These are phyloP conservation scores for Microtus oregoni DNA, from an alignment of 2,113 vertebrate genomes.

Conservation along the genomic window DNA sequence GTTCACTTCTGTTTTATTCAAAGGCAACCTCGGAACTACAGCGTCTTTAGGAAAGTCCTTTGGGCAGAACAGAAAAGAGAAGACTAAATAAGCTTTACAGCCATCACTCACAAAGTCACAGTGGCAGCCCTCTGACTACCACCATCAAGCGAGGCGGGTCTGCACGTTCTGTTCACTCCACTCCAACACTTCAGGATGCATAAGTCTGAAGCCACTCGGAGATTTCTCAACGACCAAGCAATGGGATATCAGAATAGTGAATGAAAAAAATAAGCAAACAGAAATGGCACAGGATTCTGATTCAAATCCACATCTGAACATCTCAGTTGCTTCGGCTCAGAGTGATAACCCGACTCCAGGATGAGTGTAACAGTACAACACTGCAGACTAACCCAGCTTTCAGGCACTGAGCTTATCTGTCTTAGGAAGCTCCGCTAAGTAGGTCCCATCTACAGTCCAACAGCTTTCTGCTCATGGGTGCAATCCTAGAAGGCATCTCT, in stretches of 20 bases:
- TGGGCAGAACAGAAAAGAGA: constrained; percentile 20
- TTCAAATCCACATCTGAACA: background rate
- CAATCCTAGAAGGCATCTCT: background rate
- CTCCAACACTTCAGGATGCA: background rate
- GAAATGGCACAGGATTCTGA: background rate
- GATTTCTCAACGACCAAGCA: background rate
- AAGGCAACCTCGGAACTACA: constrained; percentile 63
- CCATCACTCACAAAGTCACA: background rate
- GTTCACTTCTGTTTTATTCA: constrained; percentile 69
- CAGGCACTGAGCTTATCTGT: background rate
- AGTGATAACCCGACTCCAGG: background rate
- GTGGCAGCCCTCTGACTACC: background rate
- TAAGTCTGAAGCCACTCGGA: background rate
- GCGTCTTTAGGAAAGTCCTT: constrained; percentile 77
- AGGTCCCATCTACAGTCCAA: background rate
- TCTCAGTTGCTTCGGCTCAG: background rate
- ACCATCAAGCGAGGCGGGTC: background rate
- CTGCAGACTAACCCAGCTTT: background rate
- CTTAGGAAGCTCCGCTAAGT: background rate
- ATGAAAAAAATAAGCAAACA: background rate
- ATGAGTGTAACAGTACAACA: background rate
- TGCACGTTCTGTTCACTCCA: background rate
- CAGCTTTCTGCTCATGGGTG: background rate
- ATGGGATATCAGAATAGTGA: background rate
- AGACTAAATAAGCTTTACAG: constrained; percentile 40